Evolutionary conservation across 2,888 invertebrate genomes (phyloP).

Genomic region (Rapana venosa): DNA sequence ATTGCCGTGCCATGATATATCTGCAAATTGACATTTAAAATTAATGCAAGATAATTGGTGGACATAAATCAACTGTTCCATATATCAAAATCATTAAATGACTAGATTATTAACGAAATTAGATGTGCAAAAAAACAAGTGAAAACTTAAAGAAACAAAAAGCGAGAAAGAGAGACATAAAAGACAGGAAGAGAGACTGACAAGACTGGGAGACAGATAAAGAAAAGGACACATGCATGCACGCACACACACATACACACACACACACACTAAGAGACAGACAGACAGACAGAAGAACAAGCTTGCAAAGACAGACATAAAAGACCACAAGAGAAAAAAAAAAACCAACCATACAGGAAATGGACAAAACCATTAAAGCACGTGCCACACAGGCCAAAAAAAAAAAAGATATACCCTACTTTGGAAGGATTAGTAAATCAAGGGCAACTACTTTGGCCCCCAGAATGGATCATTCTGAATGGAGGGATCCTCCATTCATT

Average conservation of each 20-base stretch:
- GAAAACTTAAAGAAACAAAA: constrained; percentile 62
- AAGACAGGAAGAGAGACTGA: too few species aligned
- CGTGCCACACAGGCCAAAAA: too few species aligned
- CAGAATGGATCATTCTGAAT: too few species aligned
- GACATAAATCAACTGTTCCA: background rate
- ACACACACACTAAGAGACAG: background rate
- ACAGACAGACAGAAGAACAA: background rate
- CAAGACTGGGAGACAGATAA: too few species aligned
- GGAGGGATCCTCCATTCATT: too few species aligned
- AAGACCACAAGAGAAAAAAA: background rate
- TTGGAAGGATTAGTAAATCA: too few species aligned
- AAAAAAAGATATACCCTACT: too few species aligned
- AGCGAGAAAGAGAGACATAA: background rate
- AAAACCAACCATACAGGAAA: background rate
- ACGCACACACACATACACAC: background rate
- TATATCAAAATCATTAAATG: background rate
- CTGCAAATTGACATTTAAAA: constrained; percentile 77
- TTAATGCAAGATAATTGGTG: background rate
- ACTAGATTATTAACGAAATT: background rate
- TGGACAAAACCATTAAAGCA: too few species aligned
- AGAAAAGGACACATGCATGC: too few species aligned
- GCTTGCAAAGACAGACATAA: background rate
- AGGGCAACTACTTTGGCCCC: too few species aligned
- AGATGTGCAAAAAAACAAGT: too few species aligned
- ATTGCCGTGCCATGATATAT: constrained; percentile 89